Evolutionary conservation across 2,797 vertebrate genomes (phyloP).

Genomic region (Characodon lateralis): DNA sequence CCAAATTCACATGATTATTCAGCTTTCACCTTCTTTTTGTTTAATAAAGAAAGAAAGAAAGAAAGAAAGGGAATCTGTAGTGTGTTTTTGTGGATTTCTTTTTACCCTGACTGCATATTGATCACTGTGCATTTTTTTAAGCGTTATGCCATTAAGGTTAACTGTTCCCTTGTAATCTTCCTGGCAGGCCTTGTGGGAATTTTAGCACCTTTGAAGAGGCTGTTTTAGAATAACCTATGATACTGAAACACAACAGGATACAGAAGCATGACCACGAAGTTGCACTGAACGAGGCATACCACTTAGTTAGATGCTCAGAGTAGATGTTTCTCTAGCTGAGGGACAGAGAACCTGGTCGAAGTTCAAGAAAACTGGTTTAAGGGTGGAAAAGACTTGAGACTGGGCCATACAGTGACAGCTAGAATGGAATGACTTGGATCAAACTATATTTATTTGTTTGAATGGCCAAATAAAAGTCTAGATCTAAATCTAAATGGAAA

Average conservation of each 20-base stretch:
- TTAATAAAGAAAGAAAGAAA: too few relatives aligned
- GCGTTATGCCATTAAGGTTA: neutral
- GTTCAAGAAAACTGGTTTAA: too few relatives aligned
- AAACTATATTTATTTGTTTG: too few relatives aligned
- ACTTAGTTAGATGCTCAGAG: conserved; percentile 46
- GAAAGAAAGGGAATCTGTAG: too few relatives aligned
- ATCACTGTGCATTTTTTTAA: neutral
- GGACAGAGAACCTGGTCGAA: neutral
- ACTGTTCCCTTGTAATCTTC: neutral
- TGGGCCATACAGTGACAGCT: too few relatives aligned
- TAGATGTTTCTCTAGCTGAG: neutral
- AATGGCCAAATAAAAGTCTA: too few relatives aligned
- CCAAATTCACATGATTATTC: too few relatives aligned
- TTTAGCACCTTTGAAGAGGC: conserved; percentile 9
- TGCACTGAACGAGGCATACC: conserved; percentile 11
- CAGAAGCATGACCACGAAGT: conserved; percentile 25
- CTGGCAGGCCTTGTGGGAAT: neutral
- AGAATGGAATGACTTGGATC: too few relatives aligned
- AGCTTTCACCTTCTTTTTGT: too few relatives aligned
- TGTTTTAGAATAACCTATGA: conserved; percentile 32
- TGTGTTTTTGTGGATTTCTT: neutral
- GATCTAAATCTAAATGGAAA: neutral
- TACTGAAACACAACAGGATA: conserved; percentile 32
- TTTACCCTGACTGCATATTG: neutral
- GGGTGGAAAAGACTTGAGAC: too few relatives aligned